Base-by-base conservation (phyloP, 1,140 invertebrate species). In the Ceratoteleas bidentatus region DNA sequence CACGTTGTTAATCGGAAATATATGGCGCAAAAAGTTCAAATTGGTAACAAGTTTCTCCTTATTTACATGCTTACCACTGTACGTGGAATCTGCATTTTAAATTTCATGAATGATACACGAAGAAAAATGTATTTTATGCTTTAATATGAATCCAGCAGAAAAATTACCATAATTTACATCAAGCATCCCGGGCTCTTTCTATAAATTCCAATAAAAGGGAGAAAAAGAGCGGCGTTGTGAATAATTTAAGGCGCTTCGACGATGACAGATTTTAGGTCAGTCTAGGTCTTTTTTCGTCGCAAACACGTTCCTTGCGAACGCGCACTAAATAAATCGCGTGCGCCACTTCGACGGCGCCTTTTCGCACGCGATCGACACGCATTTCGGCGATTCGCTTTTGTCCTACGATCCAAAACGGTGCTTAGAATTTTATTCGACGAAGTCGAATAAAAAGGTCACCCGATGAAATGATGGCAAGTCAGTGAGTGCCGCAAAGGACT, bases 121-220 rank as follows among this genome's bases (percentile, higher is more conserved):
- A 72, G 76, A 79, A 72, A 78, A 79, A 79, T 79, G 61, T 79
- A 66, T 79, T 79, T 79, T 62, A 73, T 79, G 49, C 50, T 56
- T 78, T 68, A 79, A 79, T 73, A 73, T 79, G 57, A 68, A 79
- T 79, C 49, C 49, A 13, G 49, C 24, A 61, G 34, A 73, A 65
- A 34, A 65, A 79, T 79, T 79, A 73, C 50, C 76, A 79, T 79
- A 79, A 79, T 73, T 79, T 79, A 73, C 76, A 72, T 72, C 66
- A 54, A 34, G 8, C 61, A 54, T 47, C 56, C 57, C 61, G 57
- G 43, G 53, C 24, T 72, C 53, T 66, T 78, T 72, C 61, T 65
- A 70, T 70, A 70, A 65, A 78, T 70, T 72, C 45, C 74, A 69
- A 77, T 70, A 77, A 69, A 64, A 69, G 49, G 36, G 43, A 14